Evolutionary conservation across 2,113 vertebrate species (phyloP), one percentile per base, ranked within the genome.

Genomic region (Mus musculus): DNA sequence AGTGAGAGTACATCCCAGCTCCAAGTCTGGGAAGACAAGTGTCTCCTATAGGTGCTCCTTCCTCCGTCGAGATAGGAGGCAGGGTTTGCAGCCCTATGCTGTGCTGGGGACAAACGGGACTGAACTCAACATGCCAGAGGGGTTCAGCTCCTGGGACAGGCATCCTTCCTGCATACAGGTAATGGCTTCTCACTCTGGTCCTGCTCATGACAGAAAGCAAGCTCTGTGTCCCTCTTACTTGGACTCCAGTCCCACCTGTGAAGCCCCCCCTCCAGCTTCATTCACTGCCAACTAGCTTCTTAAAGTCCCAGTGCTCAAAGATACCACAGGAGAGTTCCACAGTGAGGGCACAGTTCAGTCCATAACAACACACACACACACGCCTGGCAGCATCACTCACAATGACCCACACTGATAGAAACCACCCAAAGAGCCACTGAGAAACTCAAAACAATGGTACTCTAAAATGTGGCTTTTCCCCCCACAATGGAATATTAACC

Each of bases 401-500:
- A 49, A n/a, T 7, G 56, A 63, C 77, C 52, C 30, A 61, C 20
- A 36, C 39, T 11, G 17, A 42, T 16, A 26, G 59, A 56, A 72
- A 72, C 3, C 1, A 11, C 33, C 17, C 46, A 1, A 2, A 4
- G 2, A 75, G 2, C 30, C 42, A 20, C 0, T 20, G 24, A 7
- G 26, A 73, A 52, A 69, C 1, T 36, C 33, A 13, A 33, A 19
- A 28, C 16, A 1, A 0, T 10, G 22, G 19, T 16, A 11, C 17
- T 30, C 5, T 36, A 30, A 33, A 10, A 10, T 3, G n/a, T 17
- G 56, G 61, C 9, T 5, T 5, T 3, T 11, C 7, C 13, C 7
- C 13, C 2, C 0, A 7, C 42, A 5, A 1, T 4, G 49, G n/a
- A 69, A 7, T 3, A 3, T 7, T 5, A 30, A 24, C 30, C 2